phyloP scores from a whole-genome alignment of 64 coral and sea anemone species.

The Cladopsammia gracilis region DNA sequence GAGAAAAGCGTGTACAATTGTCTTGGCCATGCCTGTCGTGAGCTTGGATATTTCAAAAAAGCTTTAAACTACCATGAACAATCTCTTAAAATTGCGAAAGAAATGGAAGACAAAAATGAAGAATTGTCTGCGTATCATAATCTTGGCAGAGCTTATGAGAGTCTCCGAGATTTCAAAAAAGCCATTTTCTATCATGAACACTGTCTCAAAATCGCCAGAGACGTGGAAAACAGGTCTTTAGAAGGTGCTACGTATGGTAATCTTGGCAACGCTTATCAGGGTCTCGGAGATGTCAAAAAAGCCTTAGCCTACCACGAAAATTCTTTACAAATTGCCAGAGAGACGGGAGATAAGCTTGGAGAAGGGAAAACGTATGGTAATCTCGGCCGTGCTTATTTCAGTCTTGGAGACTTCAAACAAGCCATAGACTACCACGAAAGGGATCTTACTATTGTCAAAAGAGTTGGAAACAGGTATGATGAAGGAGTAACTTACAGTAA shows the following conservation, averaged over 20 bases:
- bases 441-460: background rate
- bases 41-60: no score
- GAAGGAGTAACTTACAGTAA: constrained; percentile 31
- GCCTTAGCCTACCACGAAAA: background rate
- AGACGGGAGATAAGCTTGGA: background rate
- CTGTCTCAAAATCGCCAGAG: background rate
- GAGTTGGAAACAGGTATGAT: background rate
- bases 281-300: background rate
- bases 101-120: background rate
- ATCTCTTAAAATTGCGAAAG: no score
- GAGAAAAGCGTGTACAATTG: no score
- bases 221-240: background rate
- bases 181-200: background rate
- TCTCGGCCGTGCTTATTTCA: background rate
- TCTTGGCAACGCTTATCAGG: background rate
- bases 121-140: no score
- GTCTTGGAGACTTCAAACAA: background rate
- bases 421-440: constrained; percentile 13
- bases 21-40: no score
- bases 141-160: no score
- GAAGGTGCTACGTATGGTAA: constrained; percentile 32
- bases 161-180: background rate
- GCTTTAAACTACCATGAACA: no score
- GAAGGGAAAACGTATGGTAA: constrained; percentile 21
- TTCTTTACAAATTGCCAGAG: constrained; percentile 6